phyloP scores from a whole-genome alignment of 2,113 vertebrate species.

The Lepus europaeus region DNA sequence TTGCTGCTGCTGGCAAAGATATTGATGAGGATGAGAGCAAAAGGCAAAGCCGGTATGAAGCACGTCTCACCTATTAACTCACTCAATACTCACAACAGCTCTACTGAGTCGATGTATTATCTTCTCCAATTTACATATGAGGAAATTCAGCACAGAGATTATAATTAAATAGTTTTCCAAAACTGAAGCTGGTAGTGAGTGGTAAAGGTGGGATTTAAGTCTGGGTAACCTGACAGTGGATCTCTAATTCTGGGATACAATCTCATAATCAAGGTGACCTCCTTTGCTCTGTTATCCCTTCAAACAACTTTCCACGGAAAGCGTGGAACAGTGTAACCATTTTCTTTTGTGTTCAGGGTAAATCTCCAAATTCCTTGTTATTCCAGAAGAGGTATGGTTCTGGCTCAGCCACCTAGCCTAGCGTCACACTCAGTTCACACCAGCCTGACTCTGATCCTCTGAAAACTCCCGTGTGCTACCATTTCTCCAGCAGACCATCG shows the following conservation, averaged over 20 bases:
- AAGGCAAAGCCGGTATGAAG: accelerated
- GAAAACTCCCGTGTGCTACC: background rate
- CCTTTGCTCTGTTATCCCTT: background rate
- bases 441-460: background rate
- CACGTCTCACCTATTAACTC: background rate
- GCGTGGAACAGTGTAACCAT: background rate
- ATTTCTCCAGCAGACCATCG: background rate
- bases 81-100: background rate
- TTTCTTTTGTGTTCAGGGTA: background rate
- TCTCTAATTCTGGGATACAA: background rate
- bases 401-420: background rate
- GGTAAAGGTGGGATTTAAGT: background rate
- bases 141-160: background rate
- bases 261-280: background rate
- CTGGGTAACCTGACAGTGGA: background rate
- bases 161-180: background rate
- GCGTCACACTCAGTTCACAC: background rate
- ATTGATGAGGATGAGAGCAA: background rate
- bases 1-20: background rate
- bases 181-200: background rate
- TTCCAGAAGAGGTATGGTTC: background rate
- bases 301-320: background rate
- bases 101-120: background rate
- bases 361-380: background rate
- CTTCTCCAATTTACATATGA: background rate